Evolutionary conservation across 2,797 vertebrate species (phyloP), one percentile per base, ranked within the genome.

Genomic region (Muscicapa striata): DNA sequence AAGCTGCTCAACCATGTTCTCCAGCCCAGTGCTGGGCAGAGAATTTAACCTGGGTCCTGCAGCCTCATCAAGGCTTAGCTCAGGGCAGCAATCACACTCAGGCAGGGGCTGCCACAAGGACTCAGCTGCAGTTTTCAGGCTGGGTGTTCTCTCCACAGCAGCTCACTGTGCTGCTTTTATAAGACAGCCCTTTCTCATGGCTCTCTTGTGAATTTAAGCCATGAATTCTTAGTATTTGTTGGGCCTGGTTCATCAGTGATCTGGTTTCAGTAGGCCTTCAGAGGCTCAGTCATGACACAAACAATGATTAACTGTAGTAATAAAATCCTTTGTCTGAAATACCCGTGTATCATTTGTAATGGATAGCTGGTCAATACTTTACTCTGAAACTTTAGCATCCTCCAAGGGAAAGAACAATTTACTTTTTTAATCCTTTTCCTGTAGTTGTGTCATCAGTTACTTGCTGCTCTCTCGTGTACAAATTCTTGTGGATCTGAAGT

Each of bases 31-130:
- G 9, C 20, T 24, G 51, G 51, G 30, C 27, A 66, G 20, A 29
- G 59, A 77, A 70, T 15, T 38, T 22, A 34, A 34, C 19, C 29
- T 1, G 3, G 15, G 15, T 61, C 22, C 52, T 57, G 54, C 34
- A 87, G 83, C 38, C 19, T 61, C 57, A 30, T 21, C 55, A 13
- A 8, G 4, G 51, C 29, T 72, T 19, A 54, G 54, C 34, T 55
- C 6, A 0, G 21, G 13, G 46, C 11, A 80, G 26, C 29, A 43
- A 20, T 32, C 18, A 16, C 0, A 0, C 36, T 36, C 14, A 14
- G 61, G 18, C 57, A 41, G 34, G 6, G 21, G 17, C n/a, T 55
- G 36, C 72, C 68, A 32, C 23, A 1, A 5, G 32, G 40, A 43
- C 29, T 12, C 14, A 0, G 41, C 20, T 36, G 66, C 54, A 40